A percentile compares a stretch with the other conserved stretches of the same genome.
Evolutionary conservation across 2,888 invertebrate genomes (phyloP).

Genomic region (Aplocera efformata): DNA sequence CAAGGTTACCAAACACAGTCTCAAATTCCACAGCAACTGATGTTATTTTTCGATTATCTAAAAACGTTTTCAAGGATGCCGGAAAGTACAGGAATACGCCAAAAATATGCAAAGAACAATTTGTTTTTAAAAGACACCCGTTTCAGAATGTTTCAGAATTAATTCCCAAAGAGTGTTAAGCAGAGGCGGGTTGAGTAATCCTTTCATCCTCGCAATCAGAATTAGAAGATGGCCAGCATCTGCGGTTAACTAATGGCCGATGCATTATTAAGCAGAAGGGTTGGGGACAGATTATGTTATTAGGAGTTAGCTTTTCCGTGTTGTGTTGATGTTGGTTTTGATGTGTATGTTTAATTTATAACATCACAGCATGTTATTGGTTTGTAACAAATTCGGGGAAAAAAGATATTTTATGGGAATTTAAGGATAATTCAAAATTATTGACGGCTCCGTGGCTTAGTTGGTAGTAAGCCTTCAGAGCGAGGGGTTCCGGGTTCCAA

Average conservation of each 20-base stretch:
- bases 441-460: too few species aligned
- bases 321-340: slow-evolving; percentile 36
- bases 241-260: slow-evolving; percentile 75
- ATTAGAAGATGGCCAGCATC: slow-evolving; percentile 70
- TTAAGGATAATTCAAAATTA: too few species aligned
- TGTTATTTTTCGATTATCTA: too few species aligned
- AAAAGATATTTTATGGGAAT: too few species aligned
- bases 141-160: slow-evolving; percentile 32
- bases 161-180: slow-evolving; percentile 46
- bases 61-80: too few species aligned
- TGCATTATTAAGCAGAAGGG: slow-evolving; percentile 76
- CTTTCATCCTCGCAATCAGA: slow-evolving; percentile 71
- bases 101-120: too few species aligned
- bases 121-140: too few species aligned
- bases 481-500: too few species aligned
- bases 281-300: slow-evolving; percentile 73
- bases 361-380: slow-evolving; percentile 2
- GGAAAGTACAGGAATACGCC: too few species aligned
- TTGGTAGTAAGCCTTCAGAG: too few species aligned
- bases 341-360: slow-evolving; percentile 18
- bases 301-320: slow-evolving; percentile 51
- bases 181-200: slow-evolving; percentile 57
- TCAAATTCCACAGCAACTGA: neutral
- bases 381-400: neutral
- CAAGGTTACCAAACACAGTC: too few species aligned